Evolutionary conservation across 2,113 vertebrate species (phyloP).

Genomic region (Pungitius pungitius): DNA sequence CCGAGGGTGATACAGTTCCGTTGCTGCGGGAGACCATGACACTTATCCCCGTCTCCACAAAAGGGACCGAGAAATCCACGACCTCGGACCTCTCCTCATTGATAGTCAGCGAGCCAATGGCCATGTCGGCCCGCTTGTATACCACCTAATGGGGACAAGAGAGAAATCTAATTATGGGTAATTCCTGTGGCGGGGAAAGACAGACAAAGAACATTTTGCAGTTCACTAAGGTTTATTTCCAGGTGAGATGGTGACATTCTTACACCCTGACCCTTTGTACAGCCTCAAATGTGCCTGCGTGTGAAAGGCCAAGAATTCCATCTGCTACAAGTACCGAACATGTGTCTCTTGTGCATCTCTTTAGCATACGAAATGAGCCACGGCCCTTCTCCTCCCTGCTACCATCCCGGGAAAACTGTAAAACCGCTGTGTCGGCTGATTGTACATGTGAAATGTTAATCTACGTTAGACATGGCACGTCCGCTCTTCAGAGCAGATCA

Average conservation of each 20-base stretch:
- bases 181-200: conserved; percentile 4
- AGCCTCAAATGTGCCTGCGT: conserved; percentile 9
- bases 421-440: conserved; percentile 73
- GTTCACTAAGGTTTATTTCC: conserved; percentile 26
- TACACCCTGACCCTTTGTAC: conserved; percentile 42
- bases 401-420: conserved; percentile 47
- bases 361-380: conserved; percentile 62
- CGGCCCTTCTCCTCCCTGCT: conserved; percentile 18
- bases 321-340: conserved; percentile 52
- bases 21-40: conserved; percentile 95
- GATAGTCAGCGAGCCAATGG: conserved; percentile 92
- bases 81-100: conserved; percentile 92
- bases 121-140: conserved; percentile 91
- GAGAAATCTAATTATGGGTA: conserved; percentile 30
- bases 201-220: conserved; percentile 27
- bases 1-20: conserved; percentile 91
- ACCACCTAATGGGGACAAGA: conserved; percentile 80
- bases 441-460: conserved; percentile 76
- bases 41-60: conserved; percentile 92
- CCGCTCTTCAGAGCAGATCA: conserved; percentile 72
- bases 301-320: conserved; percentile 19
- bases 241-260: conserved; percentile 36
- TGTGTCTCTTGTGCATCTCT: conserved; percentile 52
- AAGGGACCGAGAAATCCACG: conserved; percentile 92
- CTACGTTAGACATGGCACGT: conserved; percentile 77